Conservation (phyloP, 2,797 vertebrate genomes). For the Lophius americanus region DNA sequence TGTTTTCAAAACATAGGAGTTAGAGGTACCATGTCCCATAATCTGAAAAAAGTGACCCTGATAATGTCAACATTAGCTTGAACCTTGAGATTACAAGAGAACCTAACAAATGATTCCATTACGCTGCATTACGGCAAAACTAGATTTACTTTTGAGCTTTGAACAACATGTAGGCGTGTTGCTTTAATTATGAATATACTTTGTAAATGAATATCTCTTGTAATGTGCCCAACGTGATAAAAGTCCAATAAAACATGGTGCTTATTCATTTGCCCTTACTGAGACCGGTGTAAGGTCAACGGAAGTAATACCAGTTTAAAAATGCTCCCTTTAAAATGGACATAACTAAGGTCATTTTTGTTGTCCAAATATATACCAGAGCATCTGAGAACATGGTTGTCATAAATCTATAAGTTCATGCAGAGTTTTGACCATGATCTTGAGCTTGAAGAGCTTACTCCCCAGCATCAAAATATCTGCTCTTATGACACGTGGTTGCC, state of each 20-base stretch:
- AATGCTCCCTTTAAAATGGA: not conserved
- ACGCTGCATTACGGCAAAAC: too few species aligned
- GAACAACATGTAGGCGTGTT: not conserved
- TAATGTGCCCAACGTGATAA: not conserved
- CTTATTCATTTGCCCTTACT: not conserved
- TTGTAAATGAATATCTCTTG: not conserved
- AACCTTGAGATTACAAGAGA: not conserved
- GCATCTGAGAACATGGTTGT: not conserved
- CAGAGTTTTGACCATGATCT: not conserved
- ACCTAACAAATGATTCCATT: not conserved
- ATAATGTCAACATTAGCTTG: not conserved
- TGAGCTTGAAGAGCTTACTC: not conserved
- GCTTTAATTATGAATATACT: not conserved
- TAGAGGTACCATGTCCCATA: not conserved
- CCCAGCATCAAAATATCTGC: slow-evolving; percentile 12
- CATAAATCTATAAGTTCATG: too few species aligned
- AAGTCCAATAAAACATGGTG: not conserved
- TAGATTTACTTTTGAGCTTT: too few species aligned
- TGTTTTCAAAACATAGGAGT: not conserved
- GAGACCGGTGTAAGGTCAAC: slow-evolving; percentile 1
- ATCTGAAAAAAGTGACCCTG: not conserved
- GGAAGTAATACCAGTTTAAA: slow-evolving; percentile 21
- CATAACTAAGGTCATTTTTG: not conserved
- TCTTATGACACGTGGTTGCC: not conserved
- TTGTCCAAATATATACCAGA: slow-evolving; percentile 5